Conservation (phyloP, 2,797 vertebrate genomes). For the Rhadinocentrus ornatus region DNA sequence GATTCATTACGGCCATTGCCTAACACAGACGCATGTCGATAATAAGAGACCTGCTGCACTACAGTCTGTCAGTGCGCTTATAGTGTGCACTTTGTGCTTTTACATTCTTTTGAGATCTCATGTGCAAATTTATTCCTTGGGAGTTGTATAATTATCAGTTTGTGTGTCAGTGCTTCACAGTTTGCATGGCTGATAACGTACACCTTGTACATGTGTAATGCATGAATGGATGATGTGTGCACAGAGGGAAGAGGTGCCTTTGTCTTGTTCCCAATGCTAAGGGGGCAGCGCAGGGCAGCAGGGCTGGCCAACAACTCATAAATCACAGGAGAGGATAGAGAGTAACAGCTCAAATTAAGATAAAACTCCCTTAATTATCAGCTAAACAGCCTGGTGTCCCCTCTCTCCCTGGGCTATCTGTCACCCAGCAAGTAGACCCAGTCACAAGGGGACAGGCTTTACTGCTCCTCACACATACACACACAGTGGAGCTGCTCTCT, state of each 20-base stretch:
- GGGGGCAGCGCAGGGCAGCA: slow-evolving; percentile 72
- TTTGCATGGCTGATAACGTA: slow-evolving; percentile 25
- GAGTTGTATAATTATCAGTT: slow-evolving; percentile 35
- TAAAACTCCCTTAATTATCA: slow-evolving; percentile 85
- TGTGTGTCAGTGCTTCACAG: slow-evolving; percentile 25
- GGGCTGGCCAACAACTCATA: slow-evolving; percentile 73
- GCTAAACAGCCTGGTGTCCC: slow-evolving; percentile 81
- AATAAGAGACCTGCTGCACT: slow-evolving; percentile 47
- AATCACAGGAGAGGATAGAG: slow-evolving; percentile 86
- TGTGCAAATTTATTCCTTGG: slow-evolving; percentile 35
- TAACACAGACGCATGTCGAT: slow-evolving; percentile 37
- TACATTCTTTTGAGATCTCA: slow-evolving; percentile 23
- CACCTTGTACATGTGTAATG: slow-evolving; percentile 17
- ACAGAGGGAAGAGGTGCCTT: slow-evolving; percentile 60
- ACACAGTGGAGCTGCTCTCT: slow-evolving; percentile 45
- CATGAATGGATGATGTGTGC: slow-evolving; percentile 38
- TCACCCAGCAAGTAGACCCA: slow-evolving; percentile 71
- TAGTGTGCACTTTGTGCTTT: slow-evolving; percentile 34
- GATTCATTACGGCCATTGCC: slow-evolving; percentile 60
- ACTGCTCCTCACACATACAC: slow-evolving; percentile 61
- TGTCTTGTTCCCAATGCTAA: slow-evolving; percentile 75
- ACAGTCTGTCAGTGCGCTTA: slow-evolving; percentile 46
- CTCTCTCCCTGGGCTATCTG: slow-evolving; percentile 74
- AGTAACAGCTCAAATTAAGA: slow-evolving; percentile 89
- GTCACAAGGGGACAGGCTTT: slow-evolving; percentile 74